Conservation (phyloP, 2,888 invertebrate genomes). For the Drosophila meridiana region DNA sequence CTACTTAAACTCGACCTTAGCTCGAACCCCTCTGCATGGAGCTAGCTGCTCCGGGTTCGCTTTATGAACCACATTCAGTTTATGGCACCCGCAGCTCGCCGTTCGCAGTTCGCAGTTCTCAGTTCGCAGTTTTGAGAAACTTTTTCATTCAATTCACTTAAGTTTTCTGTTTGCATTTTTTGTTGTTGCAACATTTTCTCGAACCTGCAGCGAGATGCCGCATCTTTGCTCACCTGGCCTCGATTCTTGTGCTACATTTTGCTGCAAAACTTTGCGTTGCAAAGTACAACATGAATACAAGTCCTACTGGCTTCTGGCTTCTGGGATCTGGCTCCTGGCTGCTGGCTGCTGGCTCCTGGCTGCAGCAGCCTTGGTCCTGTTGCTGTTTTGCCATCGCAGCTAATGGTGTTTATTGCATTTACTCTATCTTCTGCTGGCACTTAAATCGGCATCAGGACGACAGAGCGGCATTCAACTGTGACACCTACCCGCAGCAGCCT, state of each 20-base stretch:
- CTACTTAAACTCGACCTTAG: conserved; percentile 48
- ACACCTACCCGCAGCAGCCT: conserved; percentile 40
- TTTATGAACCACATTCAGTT: conserved; percentile 60
- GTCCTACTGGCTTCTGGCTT: conserved; percentile 14
- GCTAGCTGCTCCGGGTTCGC: conserved; percentile 8
- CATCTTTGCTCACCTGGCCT: conserved; percentile 53
- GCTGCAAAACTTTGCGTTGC: conserved; percentile 57
- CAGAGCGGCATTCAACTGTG: conserved; percentile 49
- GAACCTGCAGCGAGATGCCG: conserved; percentile 29
- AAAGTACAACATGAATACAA: conserved; percentile 52
- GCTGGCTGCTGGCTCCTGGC: conserved; percentile 2
- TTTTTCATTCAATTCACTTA: conserved; percentile 79
- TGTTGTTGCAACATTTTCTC: conserved; percentile 64
- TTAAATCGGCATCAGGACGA: conserved; percentile 70
- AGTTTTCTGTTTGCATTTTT: conserved; percentile 71
- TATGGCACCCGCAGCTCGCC: conserved; percentile 64
- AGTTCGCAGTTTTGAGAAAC: conserved; percentile 60
- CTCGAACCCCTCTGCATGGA: background rate
- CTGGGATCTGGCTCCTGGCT: background rate
- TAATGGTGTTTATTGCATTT: conserved; percentile 81
- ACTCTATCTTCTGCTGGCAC: conserved; percentile 67
- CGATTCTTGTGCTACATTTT: conserved; percentile 39
- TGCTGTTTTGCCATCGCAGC: conserved; percentile 49
- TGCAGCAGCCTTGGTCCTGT: too few species aligned
- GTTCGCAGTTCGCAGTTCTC: conserved; percentile 62